phyloP scores from a whole-genome alignment of 2,797 vertebrate genomes.

The Microctenopoma lineatum region DNA sequence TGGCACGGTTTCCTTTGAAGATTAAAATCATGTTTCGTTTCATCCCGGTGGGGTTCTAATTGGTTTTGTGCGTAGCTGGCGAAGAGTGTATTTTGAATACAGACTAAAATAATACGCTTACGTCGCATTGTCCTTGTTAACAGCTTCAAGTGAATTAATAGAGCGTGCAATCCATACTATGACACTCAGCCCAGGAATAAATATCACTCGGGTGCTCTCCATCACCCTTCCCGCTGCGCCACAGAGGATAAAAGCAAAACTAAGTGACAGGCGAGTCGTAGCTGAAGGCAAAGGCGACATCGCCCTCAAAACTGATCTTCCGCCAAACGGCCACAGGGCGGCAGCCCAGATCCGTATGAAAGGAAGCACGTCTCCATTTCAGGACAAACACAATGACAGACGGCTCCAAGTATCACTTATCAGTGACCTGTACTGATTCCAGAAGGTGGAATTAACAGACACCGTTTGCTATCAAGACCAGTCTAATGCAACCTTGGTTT shows the following conservation, averaged over 20 bases:
- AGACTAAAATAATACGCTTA: conserved; percentile 81
- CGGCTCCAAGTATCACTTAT: conserved; percentile 32
- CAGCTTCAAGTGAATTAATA: conserved; percentile 79
- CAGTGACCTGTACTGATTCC: conserved; percentile 41
- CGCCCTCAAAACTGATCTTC: conserved; percentile 35
- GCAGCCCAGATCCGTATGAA: conserved; percentile 63
- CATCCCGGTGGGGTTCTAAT: conserved; percentile 84
- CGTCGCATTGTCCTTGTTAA: conserved; percentile 75
- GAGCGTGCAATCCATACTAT: conserved; percentile 78
- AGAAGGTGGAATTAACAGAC: conserved; percentile 1
- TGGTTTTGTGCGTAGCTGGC: conserved; percentile 77
- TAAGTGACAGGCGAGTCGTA: conserved; percentile 57
- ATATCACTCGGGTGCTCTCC: conserved; percentile 53
- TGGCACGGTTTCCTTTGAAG: conserved; percentile 83
- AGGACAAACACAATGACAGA: conserved; percentile 34
- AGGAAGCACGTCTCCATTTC: conserved; percentile 41
- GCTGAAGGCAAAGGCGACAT: conserved; percentile 52
- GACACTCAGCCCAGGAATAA: conserved; percentile 63
- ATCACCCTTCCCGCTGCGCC: conserved; percentile 45
- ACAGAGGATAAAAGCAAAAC: conserved; percentile 71
- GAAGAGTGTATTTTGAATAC: conserved; percentile 81
- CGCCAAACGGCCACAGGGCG: conserved; percentile 70
- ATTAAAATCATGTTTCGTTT: conserved; percentile 84
- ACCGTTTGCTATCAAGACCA: neutral
- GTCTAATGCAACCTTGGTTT: neutral